phyloP scores from a whole-genome alignment of 1,140 invertebrate species.

The Leptinotarsa defecta region DNA sequence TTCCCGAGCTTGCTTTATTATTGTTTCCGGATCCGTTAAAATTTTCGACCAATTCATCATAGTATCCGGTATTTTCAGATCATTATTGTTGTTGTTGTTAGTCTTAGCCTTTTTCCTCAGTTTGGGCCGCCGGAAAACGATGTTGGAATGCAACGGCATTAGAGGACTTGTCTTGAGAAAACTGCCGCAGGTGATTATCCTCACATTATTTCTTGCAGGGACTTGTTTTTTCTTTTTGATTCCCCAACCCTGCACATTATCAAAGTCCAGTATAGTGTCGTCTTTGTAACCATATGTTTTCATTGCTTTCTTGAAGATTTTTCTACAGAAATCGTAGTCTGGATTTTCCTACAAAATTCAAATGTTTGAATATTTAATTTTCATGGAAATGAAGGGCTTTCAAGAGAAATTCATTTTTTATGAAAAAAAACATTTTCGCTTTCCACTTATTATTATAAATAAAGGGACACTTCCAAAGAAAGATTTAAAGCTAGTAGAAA shows the following conservation, averaged over 20 bases:
- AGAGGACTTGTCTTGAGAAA: conserved; percentile 33
- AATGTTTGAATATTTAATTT: no score
- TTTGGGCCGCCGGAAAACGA: conserved; percentile 40
- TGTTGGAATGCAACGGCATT: conserved; percentile 33
- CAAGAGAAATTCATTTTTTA: no score
- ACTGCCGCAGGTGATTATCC: conserved; percentile 54
- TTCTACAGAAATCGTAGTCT: conserved; percentile 66
- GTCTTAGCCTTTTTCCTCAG: conserved; percentile 40
- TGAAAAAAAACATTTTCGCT: no score
- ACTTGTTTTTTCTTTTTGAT: conserved; percentile 55
- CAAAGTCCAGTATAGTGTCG: conserved; percentile 60
- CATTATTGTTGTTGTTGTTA: conserved; percentile 20
- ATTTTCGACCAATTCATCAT: conserved; percentile 65
- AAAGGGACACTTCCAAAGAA: no score
- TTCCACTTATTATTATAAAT: no score
- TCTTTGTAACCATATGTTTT: conserved; percentile 60
- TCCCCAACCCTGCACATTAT: conserved; percentile 58
- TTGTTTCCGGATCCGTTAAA: conserved; percentile 62
- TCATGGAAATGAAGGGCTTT: no score
- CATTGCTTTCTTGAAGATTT: conserved; percentile 63
- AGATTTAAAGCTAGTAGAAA: no score
- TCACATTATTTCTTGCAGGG: conserved; percentile 42
- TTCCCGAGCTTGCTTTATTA: conserved; percentile 58
- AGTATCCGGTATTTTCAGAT: conserved; percentile 25
- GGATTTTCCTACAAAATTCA: conserved; percentile 59